These are phyloP conservation scores for Elanoides forficatus DNA, from an alignment of 2,113 vertebrate genomes.

Conservation along the genomic window DNA sequence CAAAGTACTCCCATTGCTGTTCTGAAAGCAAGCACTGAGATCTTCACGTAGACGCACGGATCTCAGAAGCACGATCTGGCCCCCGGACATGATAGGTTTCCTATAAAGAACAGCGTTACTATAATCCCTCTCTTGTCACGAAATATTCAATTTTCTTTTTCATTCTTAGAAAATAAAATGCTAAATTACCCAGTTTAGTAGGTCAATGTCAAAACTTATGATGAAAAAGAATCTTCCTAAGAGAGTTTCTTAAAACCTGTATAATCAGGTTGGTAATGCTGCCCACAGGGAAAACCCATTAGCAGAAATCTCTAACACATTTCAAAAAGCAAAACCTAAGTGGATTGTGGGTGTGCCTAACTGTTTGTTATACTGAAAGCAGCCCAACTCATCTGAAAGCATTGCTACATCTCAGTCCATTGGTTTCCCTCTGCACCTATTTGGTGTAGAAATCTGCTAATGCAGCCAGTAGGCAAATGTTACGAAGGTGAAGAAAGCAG, in stretches of 20 bases:
- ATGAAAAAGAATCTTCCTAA: slow-evolving; percentile 62
- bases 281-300: slow-evolving; percentile 66
- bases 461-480: background rate
- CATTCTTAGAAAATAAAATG: slow-evolving; percentile 59
- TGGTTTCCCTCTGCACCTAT: background rate
- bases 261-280: slow-evolving; percentile 68
- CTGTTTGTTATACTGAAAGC: background rate
- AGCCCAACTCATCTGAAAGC: background rate
- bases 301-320: slow-evolving; percentile 59
- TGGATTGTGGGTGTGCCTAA: slow-evolving; percentile 30
- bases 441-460: background rate
- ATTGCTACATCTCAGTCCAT: background rate
- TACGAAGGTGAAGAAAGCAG: background rate
- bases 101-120: slow-evolving; percentile 6
- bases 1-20: background rate
- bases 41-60: background rate
- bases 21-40: background rate
- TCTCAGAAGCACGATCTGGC: slow-evolving; percentile 3
- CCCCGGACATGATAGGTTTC: slow-evolving; percentile 27
- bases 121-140: slow-evolving; percentile 60
- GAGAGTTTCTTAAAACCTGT: slow-evolving; percentile 61
- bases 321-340: slow-evolving; percentile 49
- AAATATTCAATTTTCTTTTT: slow-evolving; percentile 66
- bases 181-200: slow-evolving; percentile 67
- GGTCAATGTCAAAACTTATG: slow-evolving; percentile 62